phyloP scores from a whole-genome alignment of 2,113 vertebrate species.

The Microtus richardsoni region DNA sequence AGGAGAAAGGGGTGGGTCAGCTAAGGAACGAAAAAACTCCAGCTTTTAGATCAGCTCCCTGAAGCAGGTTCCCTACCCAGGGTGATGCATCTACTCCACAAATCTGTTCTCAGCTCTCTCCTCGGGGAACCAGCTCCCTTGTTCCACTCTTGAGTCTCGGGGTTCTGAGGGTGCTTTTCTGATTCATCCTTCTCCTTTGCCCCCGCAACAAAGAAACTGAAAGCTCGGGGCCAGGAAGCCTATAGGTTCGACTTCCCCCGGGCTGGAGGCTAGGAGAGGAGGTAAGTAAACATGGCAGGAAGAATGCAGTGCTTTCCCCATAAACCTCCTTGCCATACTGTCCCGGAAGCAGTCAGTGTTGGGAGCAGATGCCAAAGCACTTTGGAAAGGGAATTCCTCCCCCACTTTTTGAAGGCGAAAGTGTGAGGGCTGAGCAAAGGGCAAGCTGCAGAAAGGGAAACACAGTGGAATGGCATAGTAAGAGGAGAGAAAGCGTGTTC shows the following conservation, averaged over 20 bases:
- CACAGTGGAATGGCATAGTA: too few species aligned
- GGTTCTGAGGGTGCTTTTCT: slow-evolving; percentile 1
- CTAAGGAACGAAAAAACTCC: background rate
- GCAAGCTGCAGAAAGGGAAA: background rate
- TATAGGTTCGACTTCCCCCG: background rate
- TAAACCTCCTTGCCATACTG: background rate
- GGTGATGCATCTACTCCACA: background rate
- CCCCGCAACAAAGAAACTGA: background rate
- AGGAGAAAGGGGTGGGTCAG: background rate
- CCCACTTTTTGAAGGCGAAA: background rate
- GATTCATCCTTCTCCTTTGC: background rate
- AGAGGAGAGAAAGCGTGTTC: background rate
- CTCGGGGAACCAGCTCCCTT: background rate
- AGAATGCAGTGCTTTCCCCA: background rate
- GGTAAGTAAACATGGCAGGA: background rate
- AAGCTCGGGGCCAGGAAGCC: background rate
- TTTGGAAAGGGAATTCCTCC: background rate
- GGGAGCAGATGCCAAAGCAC: background rate
- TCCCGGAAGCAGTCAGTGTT: background rate
- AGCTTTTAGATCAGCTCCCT: background rate
- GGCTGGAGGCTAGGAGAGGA: background rate
- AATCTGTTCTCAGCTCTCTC: background rate
- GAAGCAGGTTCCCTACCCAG: background rate
- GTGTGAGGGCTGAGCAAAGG: background rate
- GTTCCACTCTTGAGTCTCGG: background rate